These are phyloP conservation scores for Geotrupes spiniger DNA, from an alignment of 2,888 invertebrate genomes.

Conservation along the genomic window DNA sequence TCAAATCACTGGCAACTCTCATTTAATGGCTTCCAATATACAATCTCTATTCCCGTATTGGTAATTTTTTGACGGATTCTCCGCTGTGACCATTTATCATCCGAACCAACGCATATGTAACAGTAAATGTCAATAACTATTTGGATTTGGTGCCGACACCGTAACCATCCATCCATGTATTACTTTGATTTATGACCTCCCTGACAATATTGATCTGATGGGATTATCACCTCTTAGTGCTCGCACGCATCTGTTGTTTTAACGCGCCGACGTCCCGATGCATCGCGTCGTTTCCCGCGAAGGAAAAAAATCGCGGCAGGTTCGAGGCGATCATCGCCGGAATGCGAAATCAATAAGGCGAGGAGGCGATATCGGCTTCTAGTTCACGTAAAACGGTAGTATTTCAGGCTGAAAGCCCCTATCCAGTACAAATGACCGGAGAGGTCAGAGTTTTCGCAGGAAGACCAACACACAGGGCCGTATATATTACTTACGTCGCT, in stretches of 20 bases:
- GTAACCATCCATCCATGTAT: slow-evolving; percentile 35
- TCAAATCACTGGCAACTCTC: too few species aligned
- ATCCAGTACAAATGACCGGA: slow-evolving; percentile 43
- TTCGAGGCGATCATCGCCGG: slow-evolving; percentile 32
- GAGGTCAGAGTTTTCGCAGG: slow-evolving; percentile 34
- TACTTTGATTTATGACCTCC: slow-evolving; percentile 31
- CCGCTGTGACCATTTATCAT: slow-evolving; percentile 22
- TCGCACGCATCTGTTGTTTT: slow-evolving; percentile 15
- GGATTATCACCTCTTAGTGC: slow-evolving; percentile 28
- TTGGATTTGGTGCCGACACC: slow-evolving; percentile 36
- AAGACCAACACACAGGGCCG: slow-evolving; percentile 17
- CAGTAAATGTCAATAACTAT: slow-evolving; percentile 36
- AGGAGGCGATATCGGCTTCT: slow-evolving; percentile 38
- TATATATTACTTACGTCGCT: slow-evolving; percentile 41
- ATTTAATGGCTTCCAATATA: too few species aligned
- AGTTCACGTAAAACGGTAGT: slow-evolving; percentile 43
- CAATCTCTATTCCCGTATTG: too few species aligned
- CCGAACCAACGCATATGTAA: slow-evolving; percentile 28
- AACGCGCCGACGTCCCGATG: slow-evolving; percentile 7
- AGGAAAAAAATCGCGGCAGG: neutral
- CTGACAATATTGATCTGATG: slow-evolving; percentile 30
- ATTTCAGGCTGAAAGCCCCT: slow-evolving; percentile 44
- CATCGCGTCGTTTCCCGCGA: slow-evolving; percentile 2
- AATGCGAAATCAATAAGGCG: slow-evolving; percentile 41
- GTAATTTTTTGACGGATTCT: slow-evolving; percentile 7